These are phyloP conservation scores for Typhlichthys subterraneus DNA, from an alignment of 2,797 vertebrate genomes.

Conservation along the genomic window DNA sequence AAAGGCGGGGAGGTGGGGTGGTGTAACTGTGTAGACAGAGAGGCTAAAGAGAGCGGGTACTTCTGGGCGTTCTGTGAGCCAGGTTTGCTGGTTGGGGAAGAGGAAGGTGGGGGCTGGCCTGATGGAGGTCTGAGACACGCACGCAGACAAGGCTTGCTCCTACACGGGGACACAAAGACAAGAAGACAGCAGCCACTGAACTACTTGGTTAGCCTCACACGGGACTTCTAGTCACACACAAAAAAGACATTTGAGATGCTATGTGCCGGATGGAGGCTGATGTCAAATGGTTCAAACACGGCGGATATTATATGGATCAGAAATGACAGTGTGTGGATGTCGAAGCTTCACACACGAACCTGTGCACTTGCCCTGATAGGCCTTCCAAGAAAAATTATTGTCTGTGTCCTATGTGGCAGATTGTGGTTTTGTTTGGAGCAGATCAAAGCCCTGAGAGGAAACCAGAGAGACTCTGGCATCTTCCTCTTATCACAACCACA, in stretches of 20 bases:
- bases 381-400: constrained; percentile 11
- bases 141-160: constrained; percentile 68
- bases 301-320: too few species aligned
- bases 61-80: constrained; percentile 76
- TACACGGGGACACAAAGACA: constrained; percentile 70
- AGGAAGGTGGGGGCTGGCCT: constrained; percentile 70
- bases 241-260: neutral
- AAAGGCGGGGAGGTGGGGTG: neutral
- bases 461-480: constrained; percentile 48
- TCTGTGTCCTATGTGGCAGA: constrained; percentile 12
- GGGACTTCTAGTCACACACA: too few species aligned
- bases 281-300: too few species aligned
- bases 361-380: constrained; percentile 1
- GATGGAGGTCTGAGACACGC: constrained; percentile 64
- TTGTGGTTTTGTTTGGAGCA: constrained; percentile 11
- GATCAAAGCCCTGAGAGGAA: constrained; percentile 50
- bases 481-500: constrained; percentile 51
- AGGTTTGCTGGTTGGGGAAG: constrained; percentile 67
- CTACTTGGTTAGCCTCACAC: constrained; percentile 14
- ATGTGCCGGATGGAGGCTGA: neutral
- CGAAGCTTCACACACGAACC: constrained; percentile 8
- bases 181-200: constrained; percentile 61
- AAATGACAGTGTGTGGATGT: too few species aligned
- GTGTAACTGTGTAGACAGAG: neutral
- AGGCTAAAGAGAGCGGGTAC: constrained; percentile 54